Evolutionary conservation across 2,797 vertebrate genomes (phyloP).

Genomic region (Lepidocolaptes lacrymiger): DNA sequence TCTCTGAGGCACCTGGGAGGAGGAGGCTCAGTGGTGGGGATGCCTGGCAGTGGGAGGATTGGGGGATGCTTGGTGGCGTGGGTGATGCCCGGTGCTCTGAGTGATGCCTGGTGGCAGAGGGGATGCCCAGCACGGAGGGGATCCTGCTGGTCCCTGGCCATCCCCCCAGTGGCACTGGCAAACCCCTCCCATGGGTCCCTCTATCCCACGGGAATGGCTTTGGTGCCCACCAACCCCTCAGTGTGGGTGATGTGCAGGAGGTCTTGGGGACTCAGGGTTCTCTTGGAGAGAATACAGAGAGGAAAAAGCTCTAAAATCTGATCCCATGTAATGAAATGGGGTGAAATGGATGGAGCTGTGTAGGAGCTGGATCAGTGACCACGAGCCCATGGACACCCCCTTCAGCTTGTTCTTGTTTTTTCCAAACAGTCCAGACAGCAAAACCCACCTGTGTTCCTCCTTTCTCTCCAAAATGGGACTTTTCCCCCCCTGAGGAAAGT

Average conservation of each 20-base stretch:
- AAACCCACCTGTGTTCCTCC: not conserved
- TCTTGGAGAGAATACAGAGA: not conserved
- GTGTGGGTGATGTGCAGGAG: not conserved
- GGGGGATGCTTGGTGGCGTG: not conserved
- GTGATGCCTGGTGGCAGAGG: not conserved
- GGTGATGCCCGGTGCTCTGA: not conserved
- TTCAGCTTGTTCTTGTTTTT: not conserved
- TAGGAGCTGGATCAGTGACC: not conserved
- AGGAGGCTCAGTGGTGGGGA: not conserved
- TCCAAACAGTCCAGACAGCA: not conserved
- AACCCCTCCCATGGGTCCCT: fast-evolving
- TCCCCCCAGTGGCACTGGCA: too few relatives aligned
- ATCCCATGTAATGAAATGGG: not conserved
- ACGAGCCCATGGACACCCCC: not conserved
- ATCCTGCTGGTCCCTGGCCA: not conserved
- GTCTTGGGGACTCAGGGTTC: not conserved
- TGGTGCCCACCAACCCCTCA: not conserved
- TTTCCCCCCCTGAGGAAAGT: not conserved
- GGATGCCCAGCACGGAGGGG: not conserved
- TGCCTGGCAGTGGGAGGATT: not conserved
- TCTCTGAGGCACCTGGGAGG: not conserved
- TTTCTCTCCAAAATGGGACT: not conserved
- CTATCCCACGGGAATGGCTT: not conserved
- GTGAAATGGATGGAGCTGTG: not conserved
- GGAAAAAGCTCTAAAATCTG: not conserved